These are phyloP conservation scores for Bradypodion ventrale DNA, from an alignment of 2,797 vertebrate species.

Conservation along the genomic window DNA sequence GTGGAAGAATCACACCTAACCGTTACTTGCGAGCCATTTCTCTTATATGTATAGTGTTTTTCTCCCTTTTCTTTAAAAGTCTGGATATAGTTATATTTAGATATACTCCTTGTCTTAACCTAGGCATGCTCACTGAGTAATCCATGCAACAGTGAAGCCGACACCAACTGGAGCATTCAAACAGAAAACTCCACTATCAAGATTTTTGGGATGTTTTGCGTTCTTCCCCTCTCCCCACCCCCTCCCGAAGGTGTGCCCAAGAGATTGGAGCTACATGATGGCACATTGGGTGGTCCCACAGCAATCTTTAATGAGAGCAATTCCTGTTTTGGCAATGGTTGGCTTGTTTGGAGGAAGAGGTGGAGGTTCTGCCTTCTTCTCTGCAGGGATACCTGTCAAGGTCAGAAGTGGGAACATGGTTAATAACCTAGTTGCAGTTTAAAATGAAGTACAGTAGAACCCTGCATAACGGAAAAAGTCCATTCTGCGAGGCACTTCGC, in stretches of 20 bases:
- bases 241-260: constrained; percentile 35
- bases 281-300: constrained; percentile 92
- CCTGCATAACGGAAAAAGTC: too few relatives aligned
- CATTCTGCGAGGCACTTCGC: too few relatives aligned
- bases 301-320: constrained; percentile 95
- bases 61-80: constrained; percentile 45
- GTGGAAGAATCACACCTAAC: background rate
- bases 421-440: constrained; percentile 4
- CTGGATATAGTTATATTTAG: constrained; percentile 71
- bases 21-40: background rate
- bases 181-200: constrained; percentile 59
- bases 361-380: constrained; percentile 86
- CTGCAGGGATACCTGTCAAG: constrained; percentile 82
- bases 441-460: background rate
- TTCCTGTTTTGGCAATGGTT: constrained; percentile 88
- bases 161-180: constrained; percentile 72
- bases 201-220: constrained; percentile 58
- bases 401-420: constrained; percentile 47
- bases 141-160: constrained; percentile 80
- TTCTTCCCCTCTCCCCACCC: constrained; percentile 64
- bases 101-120: constrained; percentile 68
- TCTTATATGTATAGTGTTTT: background rate
- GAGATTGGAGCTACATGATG: constrained; percentile 84
- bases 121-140: constrained; percentile 80
- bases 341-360: constrained; percentile 87